A percentile compares a stretch with the other conserved stretches of the same genome.
Evolutionary conservation across 2,113 vertebrate species (phyloP).

Genomic region (Mesocricetus auratus): DNA sequence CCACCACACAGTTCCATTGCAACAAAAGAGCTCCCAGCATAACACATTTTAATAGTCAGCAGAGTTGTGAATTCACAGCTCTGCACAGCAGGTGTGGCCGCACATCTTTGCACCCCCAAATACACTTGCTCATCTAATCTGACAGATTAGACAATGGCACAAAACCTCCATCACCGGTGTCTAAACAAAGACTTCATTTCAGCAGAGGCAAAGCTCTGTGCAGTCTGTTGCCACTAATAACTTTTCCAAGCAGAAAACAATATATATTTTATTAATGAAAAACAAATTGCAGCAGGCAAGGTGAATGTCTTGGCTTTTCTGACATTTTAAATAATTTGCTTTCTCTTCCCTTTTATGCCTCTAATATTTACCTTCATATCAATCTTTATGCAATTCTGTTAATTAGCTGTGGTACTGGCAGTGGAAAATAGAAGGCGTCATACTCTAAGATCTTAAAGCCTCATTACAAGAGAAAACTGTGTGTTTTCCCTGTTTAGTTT

Average conservation of each 20-base stretch:
- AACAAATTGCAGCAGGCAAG: constrained; percentile 79
- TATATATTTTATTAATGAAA: constrained; percentile 88
- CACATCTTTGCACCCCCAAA: constrained; percentile 94
- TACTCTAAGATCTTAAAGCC: constrained; percentile 76
- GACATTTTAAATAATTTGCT: constrained; percentile 82
- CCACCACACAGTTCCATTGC: constrained; percentile 92
- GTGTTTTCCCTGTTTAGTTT: background rate
- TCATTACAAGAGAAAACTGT: constrained; percentile 71
- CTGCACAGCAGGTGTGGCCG: constrained; percentile 95
- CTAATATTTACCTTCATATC: constrained; percentile 87
- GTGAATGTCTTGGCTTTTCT: constrained; percentile 76
- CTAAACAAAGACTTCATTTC: constrained; percentile 91
- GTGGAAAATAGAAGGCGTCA: background rate
- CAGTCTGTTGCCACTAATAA: constrained; percentile 85
- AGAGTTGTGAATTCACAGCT: constrained; percentile 91
- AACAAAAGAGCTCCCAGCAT: constrained; percentile 91
- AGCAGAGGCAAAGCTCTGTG: constrained; percentile 85
- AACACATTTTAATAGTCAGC: constrained; percentile 90
- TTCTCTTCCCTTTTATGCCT: constrained; percentile 79
- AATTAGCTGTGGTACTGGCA: constrained; percentile 84
- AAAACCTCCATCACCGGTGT: constrained; percentile 85
- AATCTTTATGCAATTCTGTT: constrained; percentile 85
- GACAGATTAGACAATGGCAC: constrained; percentile 94
- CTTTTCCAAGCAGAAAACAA: constrained; percentile 89
- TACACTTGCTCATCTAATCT: constrained; percentile 93